Conservation (phyloP, 2,113 vertebrate species). For the Cairina moschata region DNA sequence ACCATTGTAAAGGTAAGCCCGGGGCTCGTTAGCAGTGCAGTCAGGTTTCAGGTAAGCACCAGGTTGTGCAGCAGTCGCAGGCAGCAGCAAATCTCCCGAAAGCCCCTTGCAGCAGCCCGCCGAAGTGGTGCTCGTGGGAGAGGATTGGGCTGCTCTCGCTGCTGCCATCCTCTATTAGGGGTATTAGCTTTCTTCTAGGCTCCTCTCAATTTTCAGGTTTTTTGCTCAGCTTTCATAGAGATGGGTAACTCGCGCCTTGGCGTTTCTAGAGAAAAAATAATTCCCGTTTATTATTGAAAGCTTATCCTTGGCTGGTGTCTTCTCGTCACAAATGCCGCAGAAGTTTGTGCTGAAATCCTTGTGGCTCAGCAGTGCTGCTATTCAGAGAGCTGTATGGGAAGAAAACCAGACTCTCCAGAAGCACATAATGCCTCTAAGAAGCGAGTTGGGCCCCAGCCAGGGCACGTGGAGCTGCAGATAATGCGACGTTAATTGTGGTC, state of each 20-base stretch:
- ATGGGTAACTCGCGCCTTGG: not conserved
- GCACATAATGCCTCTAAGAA: not conserved
- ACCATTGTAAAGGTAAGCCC: conserved; percentile 46
- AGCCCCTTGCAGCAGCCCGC: not conserved
- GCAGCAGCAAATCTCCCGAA: not conserved
- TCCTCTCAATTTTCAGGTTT: not conserved
- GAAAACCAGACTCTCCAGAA: not conserved
- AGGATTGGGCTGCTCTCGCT: not conserved
- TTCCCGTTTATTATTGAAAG: not conserved
- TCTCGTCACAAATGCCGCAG: not conserved
- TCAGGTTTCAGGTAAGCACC: conserved; percentile 22
- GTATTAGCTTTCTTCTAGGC: not conserved
- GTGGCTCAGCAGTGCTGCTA: not conserved
- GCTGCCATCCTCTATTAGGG: not conserved
- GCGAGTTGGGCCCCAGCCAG: not conserved
- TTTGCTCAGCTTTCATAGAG: not conserved
- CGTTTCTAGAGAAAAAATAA: not conserved
- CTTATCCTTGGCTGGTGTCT: not conserved
- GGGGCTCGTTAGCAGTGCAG: not conserved
- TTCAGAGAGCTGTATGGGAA: not conserved
- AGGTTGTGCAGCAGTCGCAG: not conserved
- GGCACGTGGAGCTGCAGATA: not conserved
- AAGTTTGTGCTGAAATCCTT: not conserved
- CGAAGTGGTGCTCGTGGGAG: rapidly evolving
- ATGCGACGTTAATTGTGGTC: conserved; percentile 5